Evolutionary conservation across 2,888 invertebrate species (phyloP).

Genomic region (Nemurella pictetii): DNA sequence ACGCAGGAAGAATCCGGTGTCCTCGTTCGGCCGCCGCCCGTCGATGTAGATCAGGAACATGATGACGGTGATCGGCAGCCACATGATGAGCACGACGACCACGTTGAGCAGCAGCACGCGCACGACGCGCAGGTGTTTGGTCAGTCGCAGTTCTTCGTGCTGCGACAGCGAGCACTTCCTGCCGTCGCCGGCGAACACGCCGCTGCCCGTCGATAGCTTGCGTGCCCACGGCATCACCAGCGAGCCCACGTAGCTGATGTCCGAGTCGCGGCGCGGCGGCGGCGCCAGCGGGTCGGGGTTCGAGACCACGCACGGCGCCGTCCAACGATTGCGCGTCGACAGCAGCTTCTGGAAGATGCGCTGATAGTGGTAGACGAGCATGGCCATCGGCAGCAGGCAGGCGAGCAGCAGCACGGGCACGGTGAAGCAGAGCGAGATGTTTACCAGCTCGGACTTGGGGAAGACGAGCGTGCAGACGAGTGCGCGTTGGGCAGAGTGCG

Average conservation of each 20-base stretch:
- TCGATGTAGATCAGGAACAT: conserved; percentile 60
- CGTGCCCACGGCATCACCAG: conserved; percentile 54
- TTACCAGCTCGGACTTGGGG: conserved; percentile 54
- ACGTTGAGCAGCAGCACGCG: conserved; percentile 59
- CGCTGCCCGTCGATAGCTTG: conserved; percentile 51
- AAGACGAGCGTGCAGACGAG: conserved; percentile 60
- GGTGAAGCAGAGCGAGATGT: conserved; percentile 57
- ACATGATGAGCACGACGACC: conserved; percentile 60
- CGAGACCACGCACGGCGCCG: conserved; percentile 53
- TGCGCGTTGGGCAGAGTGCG: conserved; percentile 33
- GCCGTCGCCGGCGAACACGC: conserved; percentile 52
- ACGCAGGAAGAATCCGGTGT: conserved; percentile 56
- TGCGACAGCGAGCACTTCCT: conserved; percentile 53
- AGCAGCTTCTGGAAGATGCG: conserved; percentile 59
- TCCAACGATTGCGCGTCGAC: conserved; percentile 57
- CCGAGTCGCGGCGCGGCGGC: conserved; percentile 54
- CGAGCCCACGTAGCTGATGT: conserved; percentile 56
- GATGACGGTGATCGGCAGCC: conserved; percentile 58
- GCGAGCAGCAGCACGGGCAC: conserved; percentile 56
- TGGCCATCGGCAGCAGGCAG: conserved; percentile 58
- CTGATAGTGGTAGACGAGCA: conserved; percentile 59
- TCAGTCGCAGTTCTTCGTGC: conserved; percentile 57
- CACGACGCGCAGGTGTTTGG: conserved; percentile 59
- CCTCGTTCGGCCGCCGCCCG: conserved; percentile 55
- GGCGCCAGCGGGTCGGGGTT: conserved; percentile 36